Conservation (phyloP, 2,113 vertebrate genomes). For the Setophaga coronata region DNA sequence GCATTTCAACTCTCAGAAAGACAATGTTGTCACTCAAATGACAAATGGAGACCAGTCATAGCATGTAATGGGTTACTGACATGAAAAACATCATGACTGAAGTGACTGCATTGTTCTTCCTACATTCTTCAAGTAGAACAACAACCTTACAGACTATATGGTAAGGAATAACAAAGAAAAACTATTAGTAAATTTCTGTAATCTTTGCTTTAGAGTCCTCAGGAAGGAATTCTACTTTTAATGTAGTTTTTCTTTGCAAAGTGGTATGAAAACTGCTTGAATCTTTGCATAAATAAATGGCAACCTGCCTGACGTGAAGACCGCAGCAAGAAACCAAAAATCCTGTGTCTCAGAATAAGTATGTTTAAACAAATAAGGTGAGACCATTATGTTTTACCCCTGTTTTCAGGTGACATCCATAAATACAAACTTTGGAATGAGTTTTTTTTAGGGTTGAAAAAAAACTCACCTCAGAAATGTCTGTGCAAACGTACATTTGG, state of each 20-base stretch:
- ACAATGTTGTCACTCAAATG: not conserved
- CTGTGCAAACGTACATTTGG: not conserved
- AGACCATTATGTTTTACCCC: not conserved
- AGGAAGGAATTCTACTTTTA: not conserved
- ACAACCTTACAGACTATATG: not conserved
- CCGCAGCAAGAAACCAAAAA: not conserved
- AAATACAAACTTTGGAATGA: not conserved
- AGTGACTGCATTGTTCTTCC: not conserved
- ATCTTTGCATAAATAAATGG: not conserved
- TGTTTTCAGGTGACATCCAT: not conserved
- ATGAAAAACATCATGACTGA: not conserved
- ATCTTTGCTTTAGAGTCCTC: not conserved
- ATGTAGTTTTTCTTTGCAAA: not conserved
- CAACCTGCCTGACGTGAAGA: not conserved
- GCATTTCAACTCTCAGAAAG: not conserved
- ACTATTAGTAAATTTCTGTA: not conserved
- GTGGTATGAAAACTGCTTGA: not conserved
- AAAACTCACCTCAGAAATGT: not conserved
- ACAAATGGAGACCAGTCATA: not conserved
- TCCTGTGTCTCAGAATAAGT: not conserved
- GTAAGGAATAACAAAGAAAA: not conserved
- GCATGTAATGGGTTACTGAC: not conserved
- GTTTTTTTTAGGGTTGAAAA: fast-evolving
- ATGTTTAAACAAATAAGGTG: not conserved
- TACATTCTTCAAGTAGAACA: not conserved